phyloP scores from a whole-genome alignment of 2,888 invertebrate genomes.

The Drosophila flavopinicola region DNA sequence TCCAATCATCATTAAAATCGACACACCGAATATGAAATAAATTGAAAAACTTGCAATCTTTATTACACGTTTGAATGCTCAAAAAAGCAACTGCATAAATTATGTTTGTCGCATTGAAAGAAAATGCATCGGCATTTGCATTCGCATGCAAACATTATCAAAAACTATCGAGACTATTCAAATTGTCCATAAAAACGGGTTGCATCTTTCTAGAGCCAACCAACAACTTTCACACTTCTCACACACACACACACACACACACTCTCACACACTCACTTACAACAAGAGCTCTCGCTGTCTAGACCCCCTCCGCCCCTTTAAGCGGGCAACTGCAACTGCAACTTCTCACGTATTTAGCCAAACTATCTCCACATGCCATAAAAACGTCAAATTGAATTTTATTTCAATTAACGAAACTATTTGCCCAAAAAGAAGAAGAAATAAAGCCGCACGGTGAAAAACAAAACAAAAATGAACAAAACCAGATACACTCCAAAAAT shows the following conservation, averaged over 20 bases:
- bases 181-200: slow-evolving; percentile 54
- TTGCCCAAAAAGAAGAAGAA: slow-evolving; percentile 44
- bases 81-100: slow-evolving; percentile 22
- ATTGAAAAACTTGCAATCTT: slow-evolving; percentile 16
- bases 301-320: slow-evolving; percentile 11
- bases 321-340: slow-evolving; percentile 37
- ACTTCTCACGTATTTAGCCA: slow-evolving; percentile 73
- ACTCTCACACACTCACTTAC: background rate
- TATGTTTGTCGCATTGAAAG: slow-evolving; percentile 25
- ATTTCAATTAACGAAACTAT: slow-evolving; percentile 79
- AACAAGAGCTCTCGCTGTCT: slow-evolving; percentile 41
- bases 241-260: slow-evolving; percentile 25
- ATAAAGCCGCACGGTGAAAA: slow-evolving; percentile 19
- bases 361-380: slow-evolving; percentile 74
- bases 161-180: slow-evolving; percentile 32
- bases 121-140: slow-evolving; percentile 41
- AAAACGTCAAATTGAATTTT: slow-evolving; percentile 78
- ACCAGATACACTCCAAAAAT: slow-evolving; percentile 52
- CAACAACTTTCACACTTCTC: slow-evolving; percentile 69
- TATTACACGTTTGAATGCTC: slow-evolving; percentile 20
- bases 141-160: slow-evolving; percentile 25
- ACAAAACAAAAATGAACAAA: slow-evolving; percentile 31
- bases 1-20: background rate
- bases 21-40: background rate
- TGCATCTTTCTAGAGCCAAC: slow-evolving; percentile 57